Percentiles rank a stretch among this genome's conserved stretches.
Evolutionary conservation across 2,888 invertebrate species (phyloP).

Genomic region (Lycophotia porphyrea): DNA sequence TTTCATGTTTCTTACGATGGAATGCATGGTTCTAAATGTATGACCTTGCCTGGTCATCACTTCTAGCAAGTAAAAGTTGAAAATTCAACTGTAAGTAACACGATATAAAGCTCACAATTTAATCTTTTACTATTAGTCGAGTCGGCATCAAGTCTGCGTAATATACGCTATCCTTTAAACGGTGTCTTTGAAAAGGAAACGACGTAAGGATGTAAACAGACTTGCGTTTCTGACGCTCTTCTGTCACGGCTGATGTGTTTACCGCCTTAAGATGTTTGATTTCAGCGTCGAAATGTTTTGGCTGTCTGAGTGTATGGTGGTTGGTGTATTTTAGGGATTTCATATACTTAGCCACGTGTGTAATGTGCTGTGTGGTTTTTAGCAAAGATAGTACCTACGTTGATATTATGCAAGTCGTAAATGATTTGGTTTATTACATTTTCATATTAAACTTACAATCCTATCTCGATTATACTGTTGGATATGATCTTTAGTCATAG

Average conservation of each 20-base stretch:
- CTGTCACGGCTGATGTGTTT: slow-evolving; percentile 51
- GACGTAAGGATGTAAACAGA: slow-evolving; percentile 57
- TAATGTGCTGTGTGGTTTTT: background rate
- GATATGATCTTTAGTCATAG: background rate
- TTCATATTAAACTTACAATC: background rate
- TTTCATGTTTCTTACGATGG: background rate
- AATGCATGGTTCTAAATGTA: background rate
- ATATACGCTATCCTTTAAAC: slow-evolving; percentile 7
- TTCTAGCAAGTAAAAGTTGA: background rate
- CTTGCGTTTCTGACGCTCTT: slow-evolving; percentile 42
- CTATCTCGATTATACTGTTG: background rate
- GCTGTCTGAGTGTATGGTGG: background rate
- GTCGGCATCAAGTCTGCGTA: background rate
- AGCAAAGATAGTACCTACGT: background rate
- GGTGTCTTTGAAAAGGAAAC: slow-evolving; percentile 27
- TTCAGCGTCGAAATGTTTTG: slow-evolving; percentile 26
- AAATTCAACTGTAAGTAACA: background rate
- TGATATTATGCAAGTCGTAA: background rate
- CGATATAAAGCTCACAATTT: background rate
- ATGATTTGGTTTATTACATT: background rate
- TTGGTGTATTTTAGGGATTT: background rate
- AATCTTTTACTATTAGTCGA: background rate
- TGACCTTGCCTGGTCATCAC: background rate
- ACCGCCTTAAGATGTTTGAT: slow-evolving; percentile 36
- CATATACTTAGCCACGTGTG: background rate